Evolutionary conservation across 2,888 invertebrate genomes (phyloP).

Genomic region (Ochropleura plecta): DNA sequence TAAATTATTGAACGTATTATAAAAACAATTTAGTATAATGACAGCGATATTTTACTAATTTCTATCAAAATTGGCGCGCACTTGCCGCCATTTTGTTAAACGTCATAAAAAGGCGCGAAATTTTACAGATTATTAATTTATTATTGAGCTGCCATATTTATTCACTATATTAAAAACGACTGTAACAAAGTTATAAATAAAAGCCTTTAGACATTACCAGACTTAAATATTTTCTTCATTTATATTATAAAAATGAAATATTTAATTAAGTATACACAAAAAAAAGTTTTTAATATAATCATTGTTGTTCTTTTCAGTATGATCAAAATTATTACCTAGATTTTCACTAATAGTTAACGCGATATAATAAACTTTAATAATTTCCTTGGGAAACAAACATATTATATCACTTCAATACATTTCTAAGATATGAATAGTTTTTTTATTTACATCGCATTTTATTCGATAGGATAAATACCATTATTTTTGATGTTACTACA

Average conservation of each 20-base stretch:
- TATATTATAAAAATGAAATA: slow-evolving; percentile 11
- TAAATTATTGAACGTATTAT: slow-evolving; percentile 59
- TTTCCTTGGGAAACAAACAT: slow-evolving; percentile 89
- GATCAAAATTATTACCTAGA: slow-evolving; percentile 75
- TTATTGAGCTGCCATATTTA: slow-evolving; percentile 56
- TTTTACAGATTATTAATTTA: slow-evolving; percentile 39
- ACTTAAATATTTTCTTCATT: not conserved
- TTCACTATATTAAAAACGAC: slow-evolving; percentile 26
- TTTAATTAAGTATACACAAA: slow-evolving; percentile 19
- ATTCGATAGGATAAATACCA: slow-evolving; percentile 69
- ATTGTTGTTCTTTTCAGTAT: slow-evolving; percentile 68
- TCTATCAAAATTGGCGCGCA: slow-evolving; percentile 43
- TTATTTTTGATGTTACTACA: slow-evolving; percentile 64
- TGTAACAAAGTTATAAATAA: slow-evolving; percentile 24
- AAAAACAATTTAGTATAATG: slow-evolving; percentile 51
- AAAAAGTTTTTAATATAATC: slow-evolving; percentile 30
- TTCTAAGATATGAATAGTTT: slow-evolving; percentile 89
- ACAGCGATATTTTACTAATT: slow-evolving; percentile 54
- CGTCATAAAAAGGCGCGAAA: slow-evolving; percentile 47
- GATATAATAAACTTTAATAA: slow-evolving; percentile 86
- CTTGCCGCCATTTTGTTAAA: slow-evolving; percentile 32
- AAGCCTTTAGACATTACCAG: not conserved
- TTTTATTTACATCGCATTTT: slow-evolving; percentile 82
- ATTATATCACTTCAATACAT: slow-evolving; percentile 86
- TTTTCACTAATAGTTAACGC: slow-evolving; percentile 86